Conservation (phyloP, 2,113 vertebrate species). For the Perognathus longimembris region DNA sequence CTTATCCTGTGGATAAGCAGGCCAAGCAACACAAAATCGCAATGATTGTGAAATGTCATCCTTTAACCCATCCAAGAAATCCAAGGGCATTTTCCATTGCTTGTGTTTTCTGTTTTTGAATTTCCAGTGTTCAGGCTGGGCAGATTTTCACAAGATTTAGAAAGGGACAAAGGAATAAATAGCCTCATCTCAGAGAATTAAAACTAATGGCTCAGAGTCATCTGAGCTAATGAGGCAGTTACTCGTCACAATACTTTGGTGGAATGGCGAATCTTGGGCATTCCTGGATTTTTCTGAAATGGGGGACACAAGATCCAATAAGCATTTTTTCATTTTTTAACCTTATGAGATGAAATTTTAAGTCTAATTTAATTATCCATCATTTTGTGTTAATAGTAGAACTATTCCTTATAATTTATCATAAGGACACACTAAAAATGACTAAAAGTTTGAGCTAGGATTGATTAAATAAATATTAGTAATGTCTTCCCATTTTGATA, state of each 20-base stretch:
- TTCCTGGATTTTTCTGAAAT: not conserved
- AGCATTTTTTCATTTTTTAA: not conserved
- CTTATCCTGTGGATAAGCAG: not conserved
- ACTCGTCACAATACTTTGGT: slow-evolving; percentile 10
- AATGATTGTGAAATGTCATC: not conserved
- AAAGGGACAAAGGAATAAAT: not conserved
- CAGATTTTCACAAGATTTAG: not conserved
- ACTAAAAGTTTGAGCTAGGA: not conserved
- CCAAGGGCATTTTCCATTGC: not conserved
- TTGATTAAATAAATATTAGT: not conserved
- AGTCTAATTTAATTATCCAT: not conserved
- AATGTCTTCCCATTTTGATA: slow-evolving; percentile 6
- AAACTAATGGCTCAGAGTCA: not conserved
- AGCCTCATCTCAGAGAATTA: not conserved
- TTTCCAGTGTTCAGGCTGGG: not conserved
- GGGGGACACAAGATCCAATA: not conserved
- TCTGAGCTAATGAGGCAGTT: not conserved
- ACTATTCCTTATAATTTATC: not conserved
- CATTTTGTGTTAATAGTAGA: not conserved
- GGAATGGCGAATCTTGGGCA: not conserved
- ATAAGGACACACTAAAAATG: slow-evolving; percentile 11
- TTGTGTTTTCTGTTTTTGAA: not conserved
- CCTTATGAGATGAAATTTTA: not conserved
- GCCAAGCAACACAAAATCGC: not conserved
- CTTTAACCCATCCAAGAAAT: not conserved